Conservation (phyloP, 2,113 vertebrate genomes). For the Dicaeum eximium region DNA sequence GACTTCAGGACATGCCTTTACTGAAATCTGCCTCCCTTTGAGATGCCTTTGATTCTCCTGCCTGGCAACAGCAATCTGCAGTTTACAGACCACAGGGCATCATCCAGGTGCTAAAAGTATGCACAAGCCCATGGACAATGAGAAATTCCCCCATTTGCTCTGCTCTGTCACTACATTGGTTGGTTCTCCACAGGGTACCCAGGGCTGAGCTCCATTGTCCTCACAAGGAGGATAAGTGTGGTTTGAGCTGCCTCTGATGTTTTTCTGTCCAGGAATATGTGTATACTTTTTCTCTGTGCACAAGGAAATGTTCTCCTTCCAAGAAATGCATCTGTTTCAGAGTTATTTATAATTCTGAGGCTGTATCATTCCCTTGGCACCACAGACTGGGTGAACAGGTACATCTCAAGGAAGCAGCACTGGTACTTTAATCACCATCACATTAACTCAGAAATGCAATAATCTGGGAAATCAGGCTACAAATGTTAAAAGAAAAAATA, state of each 20-base stretch:
- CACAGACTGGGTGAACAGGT: slow-evolving; percentile 7
- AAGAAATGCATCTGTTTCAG: neutral
- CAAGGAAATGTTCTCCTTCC: neutral
- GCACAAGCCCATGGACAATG: neutral
- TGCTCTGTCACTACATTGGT: neutral
- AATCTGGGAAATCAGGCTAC: neutral
- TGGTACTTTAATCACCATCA: neutral
- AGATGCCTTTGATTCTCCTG: neutral
- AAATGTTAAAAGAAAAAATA: neutral
- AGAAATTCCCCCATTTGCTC: neutral
- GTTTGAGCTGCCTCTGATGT: neutral
- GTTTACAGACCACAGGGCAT: neutral
- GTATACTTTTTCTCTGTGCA: neutral
- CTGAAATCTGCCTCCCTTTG: neutral
- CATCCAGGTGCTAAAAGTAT: neutral
- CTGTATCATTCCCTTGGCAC: neutral
- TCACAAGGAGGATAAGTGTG: neutral
- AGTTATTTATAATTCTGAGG: neutral
- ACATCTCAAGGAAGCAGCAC: neutral
- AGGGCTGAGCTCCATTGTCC: neutral
- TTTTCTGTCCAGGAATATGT: neutral
- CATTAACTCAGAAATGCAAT: neutral
- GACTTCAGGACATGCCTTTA: neutral
- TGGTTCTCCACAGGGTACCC: neutral
- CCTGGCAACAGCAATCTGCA: neutral